Evolutionary conservation across 92 coral and sea anemone genomes (phyloP), one percentile per base, ranked within the genome.

Genomic region (Epizoanthus fatuus): DNA sequence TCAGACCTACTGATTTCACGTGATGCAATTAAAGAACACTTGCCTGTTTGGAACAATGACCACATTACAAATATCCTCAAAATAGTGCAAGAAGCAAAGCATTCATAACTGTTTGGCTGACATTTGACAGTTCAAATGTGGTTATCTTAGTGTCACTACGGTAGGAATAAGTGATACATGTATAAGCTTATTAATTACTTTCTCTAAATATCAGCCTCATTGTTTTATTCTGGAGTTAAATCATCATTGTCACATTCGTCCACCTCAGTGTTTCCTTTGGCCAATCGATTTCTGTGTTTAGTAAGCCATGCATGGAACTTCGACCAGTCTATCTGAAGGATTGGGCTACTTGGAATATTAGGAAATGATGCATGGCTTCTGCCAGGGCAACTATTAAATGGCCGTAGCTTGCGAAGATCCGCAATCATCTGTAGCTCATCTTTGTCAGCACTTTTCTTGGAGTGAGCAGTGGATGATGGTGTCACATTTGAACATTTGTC

Each of bases 391-490:
- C 66, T 74, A 40, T 81, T 64, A 74, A 81, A 81, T 75, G 86
- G 76, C 66, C 44, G 64, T 25, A 69, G 71, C 38, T 67, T 81
- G 42, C 53, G 20, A 37, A 81, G 86, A 38, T 69, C 51, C 15
- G 70, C 54, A 47, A 81, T 74, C 75, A 80, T 80, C 59, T 58
- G 59, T 39, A 58, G 84, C 19, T 79, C 84, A 40, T 79, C 58
- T 17, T 29, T 60, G 13, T 20, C 19, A 65, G 64, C 76, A 25
- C 74, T 53, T 65, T 66, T 80, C 16, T 58, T 80, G 54, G 74
- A n/a, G 58, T 63, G 84, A 10, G 84, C 86, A 25, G 77, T 15
- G 3, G 86, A 81, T 44, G 57, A 29, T 67, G 86, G 86, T 81
- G 77, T 68, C 4, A 81, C 77, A 39, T 69, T 37, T 1, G 76